Base-by-base conservation (phyloP, 92 coral and sea anemone genomes). In the Actinostola sp. region DNA sequence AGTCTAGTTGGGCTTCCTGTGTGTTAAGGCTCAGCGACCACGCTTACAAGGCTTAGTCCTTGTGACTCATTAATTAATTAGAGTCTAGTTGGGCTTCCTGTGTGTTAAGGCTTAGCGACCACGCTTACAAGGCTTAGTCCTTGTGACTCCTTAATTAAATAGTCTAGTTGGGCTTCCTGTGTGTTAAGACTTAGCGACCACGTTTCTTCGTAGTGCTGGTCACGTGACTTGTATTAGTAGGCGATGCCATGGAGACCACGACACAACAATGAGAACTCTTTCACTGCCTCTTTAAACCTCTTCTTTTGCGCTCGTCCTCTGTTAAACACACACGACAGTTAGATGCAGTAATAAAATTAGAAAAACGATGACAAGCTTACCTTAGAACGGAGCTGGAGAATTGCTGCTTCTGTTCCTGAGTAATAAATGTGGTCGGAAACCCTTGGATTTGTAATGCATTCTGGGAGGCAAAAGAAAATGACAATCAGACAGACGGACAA, bases 211-310 rank as follows among this genome's bases (percentile, higher is more conserved):
- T n/a, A n/a, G n/a, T n/a, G n/a, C n/a, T n/a, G n/a, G 14, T 39
- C 45, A 39, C 45, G 45, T 39, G 45, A 39, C 45, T 14, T 7
- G 45, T 39, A 14, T 16, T 39, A 50, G 80, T 91, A 93, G 4
- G 83, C 86, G 35, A 87, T 88, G 30, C 98, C 98, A 62, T 93
- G 76, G 21, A 93, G 88, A 41, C 98, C 98, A 45, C 98, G 93
- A 54, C 98, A 93, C 77, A 82, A 68, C 67, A 93, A 86, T 8
- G 98, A 93, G 32, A 93, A 93, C 44, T 93, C 97, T 54, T 85
- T 93, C 13, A 93, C 98, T 0, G 96, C 88, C 21, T 93, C 97
- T 67, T 93, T 93, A 17, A 93, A 73, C 65, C 97, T 80, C 27
- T 90, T 84, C 30, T 89, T 84, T 44, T 93, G 96, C 0, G 83